Base-by-base conservation (phyloP, 2,113 vertebrate species). In the Jacana jacana region DNA sequence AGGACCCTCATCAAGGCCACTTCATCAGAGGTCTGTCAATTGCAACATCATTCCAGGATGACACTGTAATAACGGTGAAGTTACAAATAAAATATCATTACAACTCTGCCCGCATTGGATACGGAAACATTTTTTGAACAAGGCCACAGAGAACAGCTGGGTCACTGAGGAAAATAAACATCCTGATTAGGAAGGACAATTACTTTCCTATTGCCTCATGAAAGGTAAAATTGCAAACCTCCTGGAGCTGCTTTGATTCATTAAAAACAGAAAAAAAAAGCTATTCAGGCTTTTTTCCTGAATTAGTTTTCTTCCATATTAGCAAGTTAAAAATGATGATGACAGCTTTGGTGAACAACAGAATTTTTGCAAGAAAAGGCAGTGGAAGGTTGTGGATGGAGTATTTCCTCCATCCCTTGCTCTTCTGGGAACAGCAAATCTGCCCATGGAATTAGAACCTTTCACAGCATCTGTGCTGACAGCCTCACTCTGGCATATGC, bases 21-120 rank as follows among this genome's bases (percentile, higher is more conserved):
- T 31, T 11, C 46, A 48, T 33, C 2, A 65, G 13, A 82, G 28
- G 42, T 79, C 61, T 82, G 15, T 28, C 73, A 71, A 79, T n/a
- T 10, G 54, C 73, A 78, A 3, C 2, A 8, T 11, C 65, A 46
- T 20, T 72, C 42, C 31, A 39, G 60, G 33, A 51, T 24, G 27
- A 46, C 19, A 55, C 14, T n/a, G 18, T 13, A 51, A 51, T 18
- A 19, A 68, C 0, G 0, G 27, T 8, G 49, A 66, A 61, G 20
- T 40, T 25, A 73, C 13, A 61, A 77, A 81, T 25, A 58, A 87
- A 93, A 91, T 5, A 87, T 27, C 44, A 48, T 2, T 0, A 57
- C 86, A 68, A 49, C 19, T 73, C 65, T 55, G 22, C 25, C 82
- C 79, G 57, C 48, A 39, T 5, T 76, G 35, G 51, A 23, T 46